Evolutionary conservation across 2,888 invertebrate species (phyloP).

Genomic region (Drosophila tripunctata): DNA sequence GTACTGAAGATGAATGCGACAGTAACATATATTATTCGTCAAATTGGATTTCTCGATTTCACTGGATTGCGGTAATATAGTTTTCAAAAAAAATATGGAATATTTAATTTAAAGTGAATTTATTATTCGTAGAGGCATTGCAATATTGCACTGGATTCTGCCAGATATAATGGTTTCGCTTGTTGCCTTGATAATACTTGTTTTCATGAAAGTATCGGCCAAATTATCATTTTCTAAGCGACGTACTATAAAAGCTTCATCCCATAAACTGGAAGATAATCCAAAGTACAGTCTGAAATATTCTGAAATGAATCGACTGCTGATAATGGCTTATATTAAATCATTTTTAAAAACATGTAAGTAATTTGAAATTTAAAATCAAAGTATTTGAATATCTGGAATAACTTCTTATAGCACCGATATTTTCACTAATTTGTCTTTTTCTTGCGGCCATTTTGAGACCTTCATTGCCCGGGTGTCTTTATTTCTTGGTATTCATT

Average conservation of each 20-base stretch:
- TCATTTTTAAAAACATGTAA: slow-evolving; percentile 54
- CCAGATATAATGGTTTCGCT: slow-evolving; percentile 49
- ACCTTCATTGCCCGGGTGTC: slow-evolving; percentile 91
- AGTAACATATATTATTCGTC: slow-evolving; percentile 20
- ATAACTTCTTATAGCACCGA: slow-evolving; percentile 43
- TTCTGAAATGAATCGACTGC: slow-evolving; percentile 50
- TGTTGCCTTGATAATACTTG: slow-evolving; percentile 23
- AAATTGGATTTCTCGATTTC: slow-evolving; percentile 53
- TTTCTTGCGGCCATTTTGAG: slow-evolving; percentile 86
- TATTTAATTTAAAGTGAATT: too few relatives aligned
- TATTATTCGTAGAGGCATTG: slow-evolving; percentile 20
- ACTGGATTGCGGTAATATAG: slow-evolving; percentile 33
- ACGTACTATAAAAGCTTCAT: too few relatives aligned
- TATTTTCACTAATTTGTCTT: slow-evolving; percentile 49
- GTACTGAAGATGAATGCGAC: not conserved
- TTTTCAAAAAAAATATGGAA: too few relatives aligned
- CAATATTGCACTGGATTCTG: slow-evolving; percentile 45
- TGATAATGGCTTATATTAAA: slow-evolving; percentile 57
- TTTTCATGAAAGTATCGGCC: slow-evolving; percentile 17
- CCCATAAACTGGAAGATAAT: not conserved
- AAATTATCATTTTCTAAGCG: not conserved
- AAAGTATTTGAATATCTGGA: too few relatives aligned
- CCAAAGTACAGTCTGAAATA: not conserved
- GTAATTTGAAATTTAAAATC: too few relatives aligned
- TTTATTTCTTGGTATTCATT: slow-evolving; percentile 93